Evolutionary conservation across 2,888 invertebrate species (phyloP).

Genomic region (Axea sp.): DNA sequence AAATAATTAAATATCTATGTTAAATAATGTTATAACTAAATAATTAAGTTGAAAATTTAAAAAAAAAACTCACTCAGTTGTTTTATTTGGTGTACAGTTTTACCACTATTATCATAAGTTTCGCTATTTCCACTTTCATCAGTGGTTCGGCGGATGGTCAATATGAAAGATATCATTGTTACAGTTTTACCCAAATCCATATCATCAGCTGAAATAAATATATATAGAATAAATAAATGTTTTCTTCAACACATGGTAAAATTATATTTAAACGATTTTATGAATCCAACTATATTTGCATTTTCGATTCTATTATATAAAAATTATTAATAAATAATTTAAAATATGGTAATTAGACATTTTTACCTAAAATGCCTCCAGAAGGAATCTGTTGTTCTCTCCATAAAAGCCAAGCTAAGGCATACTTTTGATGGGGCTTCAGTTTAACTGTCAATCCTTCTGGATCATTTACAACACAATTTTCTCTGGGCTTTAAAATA

Average conservation of each 20-base stretch:
- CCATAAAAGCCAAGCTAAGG: constrained; percentile 93
- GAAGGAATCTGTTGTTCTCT: constrained; percentile 91
- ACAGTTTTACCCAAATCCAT: constrained; percentile 92
- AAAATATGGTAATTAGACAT: no score
- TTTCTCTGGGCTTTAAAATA: constrained; percentile 83
- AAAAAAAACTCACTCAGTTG: constrained; percentile 37
- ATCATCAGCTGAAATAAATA: constrained; percentile 83
- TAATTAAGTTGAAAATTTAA: no score
- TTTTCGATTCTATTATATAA: background rate
- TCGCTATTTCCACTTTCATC: constrained; percentile 68
- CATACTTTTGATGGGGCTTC: constrained; percentile 92
- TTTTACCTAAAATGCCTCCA: constrained; percentile 90
- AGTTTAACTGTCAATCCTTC: constrained; percentile 83
- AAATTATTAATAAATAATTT: background rate
- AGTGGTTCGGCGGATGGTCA: constrained; percentile 76
- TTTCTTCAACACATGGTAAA: no score
- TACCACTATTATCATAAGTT: constrained; percentile 8
- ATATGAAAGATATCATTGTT: constrained; percentile 88
- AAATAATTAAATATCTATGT: no score
- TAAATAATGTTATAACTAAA: no score
- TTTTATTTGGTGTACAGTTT: constrained; percentile 5
- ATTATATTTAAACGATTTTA: no score
- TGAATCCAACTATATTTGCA: no score
- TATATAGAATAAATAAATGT: background rate
- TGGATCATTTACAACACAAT: constrained; percentile 82